Evolutionary conservation across 2,888 invertebrate species (phyloP).

Genomic region (Idaea aversata): DNA sequence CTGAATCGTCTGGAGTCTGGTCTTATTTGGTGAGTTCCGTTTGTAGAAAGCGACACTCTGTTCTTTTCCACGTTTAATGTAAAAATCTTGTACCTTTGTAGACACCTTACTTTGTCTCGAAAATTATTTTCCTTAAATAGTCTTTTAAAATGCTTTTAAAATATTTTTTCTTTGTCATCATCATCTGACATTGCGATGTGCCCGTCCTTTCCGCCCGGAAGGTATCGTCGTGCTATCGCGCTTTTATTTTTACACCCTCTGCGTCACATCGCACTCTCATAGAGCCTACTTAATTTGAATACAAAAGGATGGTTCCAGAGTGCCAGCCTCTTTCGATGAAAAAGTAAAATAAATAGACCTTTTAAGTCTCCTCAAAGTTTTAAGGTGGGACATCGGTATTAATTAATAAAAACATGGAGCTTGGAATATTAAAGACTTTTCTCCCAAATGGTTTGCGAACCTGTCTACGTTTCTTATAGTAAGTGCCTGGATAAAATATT

Average conservation of each 20-base stretch:
- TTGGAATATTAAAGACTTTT: background rate
- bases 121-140: background rate
- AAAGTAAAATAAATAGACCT: slow-evolving; percentile 1
- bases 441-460: background rate
- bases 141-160: background rate
- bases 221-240: background rate
- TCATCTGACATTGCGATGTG: background rate
- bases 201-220: background rate
- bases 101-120: background rate
- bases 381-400: background rate
- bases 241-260: background rate
- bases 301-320: background rate
- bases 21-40: background rate
- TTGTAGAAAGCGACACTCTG: too few species aligned
- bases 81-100: background rate
- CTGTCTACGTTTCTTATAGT: background rate
- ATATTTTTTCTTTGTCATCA: background rate
- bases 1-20: background rate
- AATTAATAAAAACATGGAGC: slow-evolving; percentile 1
- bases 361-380: background rate
- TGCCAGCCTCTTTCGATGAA: background rate
- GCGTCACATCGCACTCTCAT: background rate
- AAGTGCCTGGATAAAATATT: slow-evolving; percentile 1
- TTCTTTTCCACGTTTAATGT: background rate
- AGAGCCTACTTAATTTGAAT: background rate